Conservation (phyloP, 1,140 invertebrate genomes). For the Conus betulinus region DNA sequence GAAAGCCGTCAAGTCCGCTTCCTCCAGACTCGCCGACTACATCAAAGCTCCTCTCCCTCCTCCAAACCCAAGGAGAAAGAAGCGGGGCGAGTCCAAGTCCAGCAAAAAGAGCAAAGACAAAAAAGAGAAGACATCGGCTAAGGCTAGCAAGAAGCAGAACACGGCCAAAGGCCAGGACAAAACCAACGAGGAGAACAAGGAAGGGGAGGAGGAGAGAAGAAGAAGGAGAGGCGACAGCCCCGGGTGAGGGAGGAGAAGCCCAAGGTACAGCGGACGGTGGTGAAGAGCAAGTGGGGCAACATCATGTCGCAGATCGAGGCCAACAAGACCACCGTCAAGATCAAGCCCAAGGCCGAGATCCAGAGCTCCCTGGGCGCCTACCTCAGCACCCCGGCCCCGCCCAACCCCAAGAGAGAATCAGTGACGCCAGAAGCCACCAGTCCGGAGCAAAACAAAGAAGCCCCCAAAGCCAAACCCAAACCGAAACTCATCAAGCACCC, state of each 20-base stretch:
- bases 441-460: slow-evolving; percentile 34
- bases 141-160: slow-evolving; percentile 42
- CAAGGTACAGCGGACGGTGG: slow-evolving; percentile 68
- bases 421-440: slow-evolving; percentile 49
- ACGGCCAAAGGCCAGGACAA: slow-evolving; percentile 41
- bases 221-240: slow-evolving; percentile 46
- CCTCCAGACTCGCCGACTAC: slow-evolving; percentile 68
- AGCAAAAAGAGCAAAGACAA: slow-evolving; percentile 38
- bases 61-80: slow-evolving; percentile 57
- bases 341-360: slow-evolving; percentile 71
- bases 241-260: slow-evolving; percentile 59
- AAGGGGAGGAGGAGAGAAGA: slow-evolving; percentile 3
- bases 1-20: slow-evolving; percentile 69
- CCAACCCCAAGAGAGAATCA: slow-evolving; percentile 23
- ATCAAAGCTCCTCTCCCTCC: slow-evolving; percentile 64
- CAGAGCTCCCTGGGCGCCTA: slow-evolving; percentile 71
- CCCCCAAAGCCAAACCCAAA: slow-evolving; percentile 54
- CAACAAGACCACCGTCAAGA: slow-evolving; percentile 65
- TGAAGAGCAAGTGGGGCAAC: slow-evolving; percentile 75
- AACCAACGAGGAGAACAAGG: slow-evolving; percentile 14
- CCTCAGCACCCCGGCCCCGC: slow-evolving; percentile 45
- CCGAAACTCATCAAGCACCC: slow-evolving; percentile 46
- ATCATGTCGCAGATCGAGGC: slow-evolving; percentile 75
- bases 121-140: slow-evolving; percentile 20
- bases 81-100: slow-evolving; percentile 47